phyloP scores from a whole-genome alignment of 2,113 vertebrate genomes.

The Pampusana beccarii region DNA sequence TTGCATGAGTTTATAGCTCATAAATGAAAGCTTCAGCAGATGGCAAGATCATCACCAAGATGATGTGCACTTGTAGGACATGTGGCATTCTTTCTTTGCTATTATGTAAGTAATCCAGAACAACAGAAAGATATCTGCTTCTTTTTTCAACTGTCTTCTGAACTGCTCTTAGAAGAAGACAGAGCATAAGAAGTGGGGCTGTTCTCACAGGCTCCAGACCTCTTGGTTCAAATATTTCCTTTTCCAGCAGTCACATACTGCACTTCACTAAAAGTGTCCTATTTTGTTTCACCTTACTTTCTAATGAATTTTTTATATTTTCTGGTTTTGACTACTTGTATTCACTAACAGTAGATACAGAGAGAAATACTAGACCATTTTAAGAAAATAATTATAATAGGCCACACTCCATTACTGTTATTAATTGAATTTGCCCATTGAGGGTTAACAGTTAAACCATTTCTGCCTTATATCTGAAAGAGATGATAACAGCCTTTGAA shows the following conservation, averaged over 20 bases:
- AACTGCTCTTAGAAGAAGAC: background rate
- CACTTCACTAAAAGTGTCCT: background rate
- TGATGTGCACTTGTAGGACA: background rate
- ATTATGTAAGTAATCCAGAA: background rate
- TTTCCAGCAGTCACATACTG: background rate
- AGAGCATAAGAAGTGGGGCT: background rate
- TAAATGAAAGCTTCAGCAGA: background rate
- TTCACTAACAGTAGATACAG: background rate
- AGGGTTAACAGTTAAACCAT: background rate
- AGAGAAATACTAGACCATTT: background rate
- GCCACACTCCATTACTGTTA: background rate
- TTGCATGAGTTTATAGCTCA: background rate
- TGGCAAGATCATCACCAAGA: conserved; percentile 21
- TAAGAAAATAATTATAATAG: background rate
- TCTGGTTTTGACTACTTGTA: background rate
- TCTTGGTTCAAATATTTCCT: background rate
- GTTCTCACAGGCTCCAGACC: background rate
- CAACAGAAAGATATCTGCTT: background rate
- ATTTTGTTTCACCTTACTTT: background rate
- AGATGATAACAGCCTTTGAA: background rate
- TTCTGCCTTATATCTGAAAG: background rate
- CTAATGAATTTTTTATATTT: background rate
- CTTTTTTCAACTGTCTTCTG: background rate
- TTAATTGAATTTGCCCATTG: background rate
- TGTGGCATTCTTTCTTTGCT: background rate